Evolutionary conservation across 2,797 vertebrate genomes (phyloP), one percentile per base, ranked within the genome.

Genomic region (Spheniscus humboldti): DNA sequence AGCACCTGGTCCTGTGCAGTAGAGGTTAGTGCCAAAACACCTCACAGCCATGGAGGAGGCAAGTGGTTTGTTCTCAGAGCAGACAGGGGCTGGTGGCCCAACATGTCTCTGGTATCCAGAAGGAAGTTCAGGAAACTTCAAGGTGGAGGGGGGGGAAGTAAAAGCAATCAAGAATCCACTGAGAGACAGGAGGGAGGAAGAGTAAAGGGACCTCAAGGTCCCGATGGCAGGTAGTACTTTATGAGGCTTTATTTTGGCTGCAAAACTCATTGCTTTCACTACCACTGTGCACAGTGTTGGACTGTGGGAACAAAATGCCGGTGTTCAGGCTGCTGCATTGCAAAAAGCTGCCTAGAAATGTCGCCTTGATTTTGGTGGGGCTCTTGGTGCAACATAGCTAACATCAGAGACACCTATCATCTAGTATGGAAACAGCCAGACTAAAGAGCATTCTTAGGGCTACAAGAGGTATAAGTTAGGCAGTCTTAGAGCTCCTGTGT

Each of bases 381-480:
- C 30, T 78, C 59, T 60, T 72, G 33, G 27, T 86, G n/a, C 37
- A 82, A 14, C 28, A 16, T 4, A 39, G 35, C 33, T 77, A 56
- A 39, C 27, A 30, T 28, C 23, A 67, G 56, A 76, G 57, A 43
- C 30, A 24, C 39, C 16, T 25, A 2, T 37, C 37, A 2, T 37
- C 37, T 56, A 20, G 14, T 19, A 25, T 50, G 62, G 72, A 74
- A 91, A 47, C 18, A 74, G 39, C n/a, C 63, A 37, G 67, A 24
- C 27, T 81, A 2, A 55, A 64, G 53, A 39, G 25, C 17, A 11
- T 75, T 86, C 53, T 72, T 27, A 43, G 47, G 33, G 19, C 66
- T 80, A 43, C 48, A 59, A 37, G 50, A 69, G 0, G 0, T 56
- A 0, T 18, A 18, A 75, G 33, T 78, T 50, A 66, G 10, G 5